Conservation (phyloP, 2,888 invertebrate species). For the Endotricha flammealis region DNA sequence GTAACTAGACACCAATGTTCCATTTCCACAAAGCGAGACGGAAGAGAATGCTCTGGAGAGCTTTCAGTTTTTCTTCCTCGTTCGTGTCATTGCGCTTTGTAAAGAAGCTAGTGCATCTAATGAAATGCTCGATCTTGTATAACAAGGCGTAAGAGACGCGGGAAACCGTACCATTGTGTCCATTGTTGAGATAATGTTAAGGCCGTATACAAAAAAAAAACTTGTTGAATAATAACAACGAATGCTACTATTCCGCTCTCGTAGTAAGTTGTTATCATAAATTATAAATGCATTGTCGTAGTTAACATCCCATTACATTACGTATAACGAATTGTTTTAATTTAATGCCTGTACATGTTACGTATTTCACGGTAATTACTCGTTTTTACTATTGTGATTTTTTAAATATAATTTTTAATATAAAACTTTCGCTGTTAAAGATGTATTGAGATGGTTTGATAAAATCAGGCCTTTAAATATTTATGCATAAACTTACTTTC, state of each 20-base stretch:
- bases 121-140: conserved; percentile 60
- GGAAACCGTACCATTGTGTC: conserved; percentile 58
- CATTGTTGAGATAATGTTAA: conserved; percentile 70
- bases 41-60: conserved; percentile 35
- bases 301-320: neutral
- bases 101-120: conserved; percentile 34
- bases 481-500: too few relatives aligned
- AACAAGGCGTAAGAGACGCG: conserved; percentile 69
- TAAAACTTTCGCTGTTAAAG: conserved; percentile 7
- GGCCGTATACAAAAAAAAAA: conserved; percentile 59
- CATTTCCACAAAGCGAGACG: conserved; percentile 36
- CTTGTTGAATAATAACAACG: conserved; percentile 27
- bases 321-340: neutral
- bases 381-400: too few relatives aligned
- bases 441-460: neutral
- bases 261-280: conserved; percentile 2
- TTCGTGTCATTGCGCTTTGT: conserved; percentile 37
- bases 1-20: conserved; percentile 35
- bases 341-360: too few relatives aligned
- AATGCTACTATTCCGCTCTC: conserved; percentile 23
- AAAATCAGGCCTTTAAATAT: too few relatives aligned
- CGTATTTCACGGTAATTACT: too few relatives aligned
- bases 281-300: neutral
- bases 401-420: too few relatives aligned
- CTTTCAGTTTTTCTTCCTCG: conserved; percentile 47